Evolutionary conservation across 2,113 vertebrate species (phyloP).

Genomic region (Chauna torquata): DNA sequence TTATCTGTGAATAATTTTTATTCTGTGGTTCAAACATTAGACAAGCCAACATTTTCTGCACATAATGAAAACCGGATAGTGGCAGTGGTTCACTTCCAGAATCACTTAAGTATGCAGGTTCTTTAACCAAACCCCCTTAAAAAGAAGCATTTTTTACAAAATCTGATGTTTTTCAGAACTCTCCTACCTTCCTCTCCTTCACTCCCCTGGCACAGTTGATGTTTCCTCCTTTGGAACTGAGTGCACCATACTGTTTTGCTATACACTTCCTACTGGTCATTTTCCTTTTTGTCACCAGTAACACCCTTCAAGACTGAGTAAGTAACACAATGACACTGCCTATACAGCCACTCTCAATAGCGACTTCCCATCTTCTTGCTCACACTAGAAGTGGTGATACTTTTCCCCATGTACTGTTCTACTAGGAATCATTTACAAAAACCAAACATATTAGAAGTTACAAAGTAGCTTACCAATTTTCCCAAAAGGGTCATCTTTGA

Average conservation of each 20-base stretch:
- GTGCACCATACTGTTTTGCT: not conserved
- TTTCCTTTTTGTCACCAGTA: not conserved
- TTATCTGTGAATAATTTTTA: not conserved
- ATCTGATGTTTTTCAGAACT: not conserved
- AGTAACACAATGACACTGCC: not conserved
- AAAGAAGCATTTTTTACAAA: not conserved
- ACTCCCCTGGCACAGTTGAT: not conserved
- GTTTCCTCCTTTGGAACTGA: not conserved
- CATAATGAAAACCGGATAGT: not conserved
- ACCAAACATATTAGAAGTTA: not conserved
- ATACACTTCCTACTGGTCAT: not conserved
- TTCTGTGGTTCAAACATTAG: not conserved
- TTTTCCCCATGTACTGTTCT: not conserved
- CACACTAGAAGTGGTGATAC: not conserved
- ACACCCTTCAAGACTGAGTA: not conserved
- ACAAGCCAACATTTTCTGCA: not conserved
- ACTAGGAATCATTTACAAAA: not conserved
- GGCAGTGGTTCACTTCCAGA: not conserved
- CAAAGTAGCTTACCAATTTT: slow-evolving; percentile 85
- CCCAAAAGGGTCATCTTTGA: slow-evolving; percentile 96
- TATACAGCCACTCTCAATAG: not conserved
- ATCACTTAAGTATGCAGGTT: not conserved
- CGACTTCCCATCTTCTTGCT: not conserved
- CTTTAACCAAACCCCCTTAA: not conserved
- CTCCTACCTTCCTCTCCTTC: not conserved